These are phyloP conservation scores for Struthidea cinerea DNA, from an alignment of 2,113 vertebrate genomes.

Conservation along the genomic window DNA sequence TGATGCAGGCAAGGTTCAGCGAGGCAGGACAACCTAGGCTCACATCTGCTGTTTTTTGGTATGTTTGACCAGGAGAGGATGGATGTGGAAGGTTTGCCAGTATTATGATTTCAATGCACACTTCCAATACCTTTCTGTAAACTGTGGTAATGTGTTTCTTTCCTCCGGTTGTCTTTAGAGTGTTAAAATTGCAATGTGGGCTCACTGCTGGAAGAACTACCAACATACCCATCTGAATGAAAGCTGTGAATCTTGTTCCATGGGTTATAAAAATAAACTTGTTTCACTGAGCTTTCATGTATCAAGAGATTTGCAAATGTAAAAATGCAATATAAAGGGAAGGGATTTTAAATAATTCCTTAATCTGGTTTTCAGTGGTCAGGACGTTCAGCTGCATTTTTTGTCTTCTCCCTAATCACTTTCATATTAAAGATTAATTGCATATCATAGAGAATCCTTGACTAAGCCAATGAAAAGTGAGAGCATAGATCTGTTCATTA, in stretches of 20 bases:
- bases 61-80: not conserved
- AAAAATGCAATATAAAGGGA: constrained; percentile 19
- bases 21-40: not conserved
- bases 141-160: not conserved
- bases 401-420: constrained; percentile 28
- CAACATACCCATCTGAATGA: not conserved
- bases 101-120: not conserved
- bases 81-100: not conserved
- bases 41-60: not conserved
- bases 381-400: not conserved
- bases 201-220: not conserved
- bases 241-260: constrained; percentile 17
- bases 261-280: constrained; percentile 29
- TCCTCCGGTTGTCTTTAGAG: not conserved
- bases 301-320: constrained; percentile 26
- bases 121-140: not conserved
- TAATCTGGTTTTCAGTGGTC: constrained; percentile 17
- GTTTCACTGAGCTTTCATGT: constrained; percentile 8
- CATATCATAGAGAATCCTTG: constrained; percentile 46
- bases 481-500: constrained; percentile 17
- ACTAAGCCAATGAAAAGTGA: constrained; percentile 54
- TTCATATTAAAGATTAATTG: constrained; percentile 54
- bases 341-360: constrained; percentile 35
- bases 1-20: not conserved
- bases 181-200: not conserved